phyloP scores from a whole-genome alignment of 1,140 invertebrate species.

The Bombus impatiens region DNA sequence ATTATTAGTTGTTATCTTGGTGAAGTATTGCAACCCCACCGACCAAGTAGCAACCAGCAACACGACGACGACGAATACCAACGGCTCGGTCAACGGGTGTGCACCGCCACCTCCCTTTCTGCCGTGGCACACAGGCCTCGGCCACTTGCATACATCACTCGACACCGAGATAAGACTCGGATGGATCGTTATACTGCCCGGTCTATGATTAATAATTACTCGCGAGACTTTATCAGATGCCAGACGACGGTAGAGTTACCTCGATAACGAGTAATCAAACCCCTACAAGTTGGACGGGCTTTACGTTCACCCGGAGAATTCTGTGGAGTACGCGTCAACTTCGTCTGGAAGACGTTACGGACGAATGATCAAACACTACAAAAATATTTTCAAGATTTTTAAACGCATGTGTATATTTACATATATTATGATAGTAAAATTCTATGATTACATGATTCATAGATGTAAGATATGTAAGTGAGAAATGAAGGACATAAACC shows the following conservation, averaged over 20 bases:
- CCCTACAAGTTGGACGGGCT: constrained; percentile 49
- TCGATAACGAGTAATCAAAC: constrained; percentile 81
- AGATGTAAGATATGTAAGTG: too few species aligned
- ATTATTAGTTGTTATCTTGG: constrained; percentile 81
- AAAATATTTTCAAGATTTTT: background rate
- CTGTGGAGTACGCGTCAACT: background rate
- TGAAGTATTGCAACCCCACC: constrained; percentile 77
- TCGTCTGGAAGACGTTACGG: constrained; percentile 38
- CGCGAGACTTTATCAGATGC: constrained; percentile 79
- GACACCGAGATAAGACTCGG: constrained; percentile 80
- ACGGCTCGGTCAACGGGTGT: constrained; percentile 51
- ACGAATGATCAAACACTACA: background rate
- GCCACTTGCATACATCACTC: constrained; percentile 78
- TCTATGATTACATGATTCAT: too few species aligned
- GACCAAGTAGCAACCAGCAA: constrained; percentile 59
- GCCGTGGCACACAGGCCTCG: constrained; percentile 50
- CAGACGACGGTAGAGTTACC: constrained; percentile 79
- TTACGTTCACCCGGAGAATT: constrained; percentile 35
- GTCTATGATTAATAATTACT: constrained; percentile 83
- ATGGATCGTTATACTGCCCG: constrained; percentile 80
- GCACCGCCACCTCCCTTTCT: constrained; percentile 33
- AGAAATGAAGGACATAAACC: too few species aligned
- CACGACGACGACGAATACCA: constrained; percentile 16
- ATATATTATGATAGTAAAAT: too few species aligned
- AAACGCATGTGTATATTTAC: too few species aligned